Conservation (phyloP, 2,113 vertebrate species). For the Propithecus coquereli region DNA sequence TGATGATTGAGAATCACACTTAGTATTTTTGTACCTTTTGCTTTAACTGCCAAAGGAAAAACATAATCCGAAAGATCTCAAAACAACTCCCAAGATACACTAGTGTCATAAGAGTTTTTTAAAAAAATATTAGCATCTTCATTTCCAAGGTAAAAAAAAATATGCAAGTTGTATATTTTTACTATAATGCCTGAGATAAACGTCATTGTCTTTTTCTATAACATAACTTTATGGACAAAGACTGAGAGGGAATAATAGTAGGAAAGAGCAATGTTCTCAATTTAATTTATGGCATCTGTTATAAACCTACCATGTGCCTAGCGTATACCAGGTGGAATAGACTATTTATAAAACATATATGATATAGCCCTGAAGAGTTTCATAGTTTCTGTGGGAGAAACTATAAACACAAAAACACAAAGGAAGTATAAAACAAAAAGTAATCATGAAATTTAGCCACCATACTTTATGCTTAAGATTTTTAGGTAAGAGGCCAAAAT, state of each 20-base stretch:
- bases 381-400: not conserved
- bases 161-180: not conserved
- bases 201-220: not conserved
- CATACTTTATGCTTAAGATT: not conserved
- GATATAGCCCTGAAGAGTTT: not conserved
- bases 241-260: not conserved
- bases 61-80: not conserved
- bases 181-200: not conserved
- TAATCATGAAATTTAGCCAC: not conserved
- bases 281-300: not conserved
- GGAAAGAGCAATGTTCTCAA: not conserved
- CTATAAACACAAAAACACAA: not conserved
- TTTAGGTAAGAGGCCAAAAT: not conserved
- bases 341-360: too few relatives aligned
- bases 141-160: not conserved
- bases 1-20: not conserved
- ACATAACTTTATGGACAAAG: not conserved
- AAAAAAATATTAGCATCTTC: not conserved
- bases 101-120: not conserved
- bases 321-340: not conserved
- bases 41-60: not conserved
- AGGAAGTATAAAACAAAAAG: not conserved
- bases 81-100: not conserved
- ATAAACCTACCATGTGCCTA: not conserved
- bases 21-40: not conserved